Evolutionary conservation across 2,113 vertebrate species (phyloP).

Genomic region (Leiothrix lutea): DNA sequence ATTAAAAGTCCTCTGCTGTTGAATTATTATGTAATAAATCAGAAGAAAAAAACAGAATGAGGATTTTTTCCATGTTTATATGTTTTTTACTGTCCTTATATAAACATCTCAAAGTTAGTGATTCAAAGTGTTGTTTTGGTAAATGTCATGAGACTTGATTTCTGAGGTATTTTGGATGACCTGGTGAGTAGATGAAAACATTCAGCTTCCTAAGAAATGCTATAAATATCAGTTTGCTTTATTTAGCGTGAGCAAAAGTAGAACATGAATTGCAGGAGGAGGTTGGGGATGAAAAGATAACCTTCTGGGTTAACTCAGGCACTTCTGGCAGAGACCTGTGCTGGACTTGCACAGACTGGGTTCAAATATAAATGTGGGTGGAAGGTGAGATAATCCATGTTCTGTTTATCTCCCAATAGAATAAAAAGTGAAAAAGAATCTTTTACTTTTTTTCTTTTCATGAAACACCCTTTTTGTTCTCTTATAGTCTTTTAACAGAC

Average conservation of each 20-base stretch:
- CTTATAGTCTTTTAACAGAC: neutral
- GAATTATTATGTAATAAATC: constrained; percentile 36
- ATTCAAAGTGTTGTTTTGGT: neutral
- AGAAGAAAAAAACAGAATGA: neutral
- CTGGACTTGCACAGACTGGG: neutral
- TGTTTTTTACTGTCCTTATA: neutral
- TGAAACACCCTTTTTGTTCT: neutral
- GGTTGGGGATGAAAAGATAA: neutral
- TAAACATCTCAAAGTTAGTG: neutral
- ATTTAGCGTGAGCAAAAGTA: neutral
- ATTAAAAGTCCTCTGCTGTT: neutral
- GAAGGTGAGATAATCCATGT: neutral
- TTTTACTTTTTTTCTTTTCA: neutral
- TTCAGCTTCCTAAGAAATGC: neutral
- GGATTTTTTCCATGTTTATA: neutral
- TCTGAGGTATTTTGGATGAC: constrained; percentile 32
- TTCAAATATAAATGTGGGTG: neutral
- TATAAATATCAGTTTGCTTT: neutral
- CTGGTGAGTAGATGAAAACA: neutral
- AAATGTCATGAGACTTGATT: constrained; percentile 6
- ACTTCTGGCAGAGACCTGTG: neutral
- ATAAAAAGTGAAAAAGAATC: neutral
- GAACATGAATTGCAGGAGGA: neutral
- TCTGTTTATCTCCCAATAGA: neutral
- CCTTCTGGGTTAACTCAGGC: neutral